These are phyloP conservation scores for Ophioninae sp. DNA, from an alignment of 2,888 invertebrate species.

Conservation along the genomic window DNA sequence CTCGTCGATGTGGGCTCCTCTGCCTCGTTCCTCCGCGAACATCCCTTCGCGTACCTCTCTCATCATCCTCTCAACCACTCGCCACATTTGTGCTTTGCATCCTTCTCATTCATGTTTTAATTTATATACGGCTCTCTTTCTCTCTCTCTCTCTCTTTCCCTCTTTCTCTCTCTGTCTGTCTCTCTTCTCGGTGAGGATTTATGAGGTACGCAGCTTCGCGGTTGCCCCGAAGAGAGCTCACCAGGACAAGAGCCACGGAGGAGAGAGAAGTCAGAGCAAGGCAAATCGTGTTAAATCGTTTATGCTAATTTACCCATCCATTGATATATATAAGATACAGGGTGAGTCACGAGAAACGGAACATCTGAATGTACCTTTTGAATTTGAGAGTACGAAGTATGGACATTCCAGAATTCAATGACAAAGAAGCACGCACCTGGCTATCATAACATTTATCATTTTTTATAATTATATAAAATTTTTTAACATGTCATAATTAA, in stretches of 20 bases:
- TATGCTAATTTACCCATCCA: slow-evolving; percentile 52
- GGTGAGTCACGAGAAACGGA: neutral
- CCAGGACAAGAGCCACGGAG: slow-evolving; percentile 34
- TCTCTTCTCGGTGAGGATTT: slow-evolving; percentile 48
- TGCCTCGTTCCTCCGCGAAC: slow-evolving; percentile 14
- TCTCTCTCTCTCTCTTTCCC: slow-evolving; percentile 31
- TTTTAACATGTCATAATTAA: no score
- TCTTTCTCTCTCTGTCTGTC: slow-evolving; percentile 11
- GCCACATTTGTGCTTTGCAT: slow-evolving; percentile 27
- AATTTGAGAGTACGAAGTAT: no score
- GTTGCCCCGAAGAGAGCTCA: slow-evolving; percentile 47
- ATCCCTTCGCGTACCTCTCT: slow-evolving; percentile 5
- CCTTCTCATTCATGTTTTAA: slow-evolving; percentile 51
- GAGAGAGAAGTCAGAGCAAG: slow-evolving; percentile 49
- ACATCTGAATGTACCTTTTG: no score
- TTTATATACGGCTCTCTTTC: slow-evolving; percentile 40
- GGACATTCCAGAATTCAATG: no score
- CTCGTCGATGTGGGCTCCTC: slow-evolving; percentile 33
- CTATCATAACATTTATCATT: no score
- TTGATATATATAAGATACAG: slow-evolving; percentile 8
- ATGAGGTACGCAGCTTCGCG: slow-evolving; percentile 56
- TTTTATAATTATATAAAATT: no score
- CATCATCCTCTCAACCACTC: slow-evolving; percentile 21
- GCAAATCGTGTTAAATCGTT: slow-evolving; percentile 61
- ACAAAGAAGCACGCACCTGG: no score